Percentiles rank a stretch among this genome's conserved stretches.
These are phyloP conservation scores for Brachionus rotundiformis DNA, from an alignment of 1,140 invertebrate species.

Conservation along the genomic window DNA sequence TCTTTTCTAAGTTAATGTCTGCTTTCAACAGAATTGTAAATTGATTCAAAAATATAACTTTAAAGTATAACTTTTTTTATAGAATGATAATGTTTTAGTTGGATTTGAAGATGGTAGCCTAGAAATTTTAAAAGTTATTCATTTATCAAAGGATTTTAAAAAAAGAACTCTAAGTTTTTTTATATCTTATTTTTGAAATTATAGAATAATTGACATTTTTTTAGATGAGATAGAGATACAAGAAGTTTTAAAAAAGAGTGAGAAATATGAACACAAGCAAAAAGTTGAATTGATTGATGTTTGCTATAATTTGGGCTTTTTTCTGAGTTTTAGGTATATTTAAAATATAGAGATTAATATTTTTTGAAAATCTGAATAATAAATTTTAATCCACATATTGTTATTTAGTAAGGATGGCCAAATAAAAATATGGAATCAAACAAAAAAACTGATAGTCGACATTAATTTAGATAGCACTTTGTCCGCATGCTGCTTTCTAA, in stretches of 20 bases:
- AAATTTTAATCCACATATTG: too few species aligned
- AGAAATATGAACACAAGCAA: constrained; percentile 56
- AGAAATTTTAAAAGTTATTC: neutral
- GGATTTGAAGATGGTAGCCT: constrained; percentile 27
- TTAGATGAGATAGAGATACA: neutral
- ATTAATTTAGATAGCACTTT: constrained; percentile 58
- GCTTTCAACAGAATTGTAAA: constrained; percentile 58
- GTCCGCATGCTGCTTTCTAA: constrained; percentile 58
- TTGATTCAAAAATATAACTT: too few species aligned
- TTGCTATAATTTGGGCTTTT: constrained; percentile 56
- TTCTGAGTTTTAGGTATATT: constrained; percentile 59
- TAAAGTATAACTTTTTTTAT: neutral
- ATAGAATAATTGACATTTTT: neutral
- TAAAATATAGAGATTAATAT: too few species aligned
- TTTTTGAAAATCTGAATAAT: too few species aligned
- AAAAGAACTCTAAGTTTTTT: constrained; percentile 1
- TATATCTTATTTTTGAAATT: constrained; percentile 12
- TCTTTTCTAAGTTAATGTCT: constrained; percentile 56
- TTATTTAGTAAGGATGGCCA: constrained; percentile 61
- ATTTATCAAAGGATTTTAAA: neutral
- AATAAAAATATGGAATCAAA: constrained; percentile 59
- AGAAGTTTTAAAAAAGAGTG: neutral
- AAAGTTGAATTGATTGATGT: constrained; percentile 58
- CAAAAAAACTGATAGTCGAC: constrained; percentile 57
- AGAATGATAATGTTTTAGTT: neutral